phyloP scores from a whole-genome alignment of 1,140 invertebrate species.

The Acromyrmex charruanus region DNA sequence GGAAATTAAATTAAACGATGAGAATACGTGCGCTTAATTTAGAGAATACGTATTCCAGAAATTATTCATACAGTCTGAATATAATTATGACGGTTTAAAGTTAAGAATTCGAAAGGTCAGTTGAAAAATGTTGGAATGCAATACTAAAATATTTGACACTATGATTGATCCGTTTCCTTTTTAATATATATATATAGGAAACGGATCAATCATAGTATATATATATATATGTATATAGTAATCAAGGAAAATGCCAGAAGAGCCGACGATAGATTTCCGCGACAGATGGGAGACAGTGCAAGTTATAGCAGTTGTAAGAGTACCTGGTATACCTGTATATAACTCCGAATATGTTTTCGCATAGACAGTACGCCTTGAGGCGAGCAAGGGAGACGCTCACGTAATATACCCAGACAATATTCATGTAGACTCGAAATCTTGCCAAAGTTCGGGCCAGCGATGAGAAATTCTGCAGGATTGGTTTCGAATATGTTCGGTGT shows the following conservation, averaged over 20 bases:
- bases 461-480: slow-evolving; percentile 67
- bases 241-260: background rate
- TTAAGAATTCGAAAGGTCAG: slow-evolving; percentile 40
- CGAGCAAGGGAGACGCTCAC: slow-evolving; percentile 16
- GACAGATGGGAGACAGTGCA: slow-evolving; percentile 45
- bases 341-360: slow-evolving; percentile 64
- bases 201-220: too few relatives aligned
- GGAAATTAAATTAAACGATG: slow-evolving; percentile 32
- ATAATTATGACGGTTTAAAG: slow-evolving; percentile 10
- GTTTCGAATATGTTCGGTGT: slow-evolving; percentile 55
- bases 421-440: slow-evolving; percentile 69
- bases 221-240: too few relatives aligned
- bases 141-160: background rate
- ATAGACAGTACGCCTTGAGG: slow-evolving; percentile 57
- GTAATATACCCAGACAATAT: slow-evolving; percentile 57
- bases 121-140: background rate
- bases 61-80: slow-evolving; percentile 7
- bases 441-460: slow-evolving; percentile 66
- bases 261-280: slow-evolving; percentile 55
- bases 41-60: background rate
- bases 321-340: background rate
- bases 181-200: background rate
- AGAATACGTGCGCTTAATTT: slow-evolving; percentile 42
- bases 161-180: slow-evolving; percentile 16
- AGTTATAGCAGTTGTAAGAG: slow-evolving; percentile 22